These are phyloP conservation scores for Ethmia dodecea DNA, from an alignment of 2,888 invertebrate species.

Conservation along the genomic window DNA sequence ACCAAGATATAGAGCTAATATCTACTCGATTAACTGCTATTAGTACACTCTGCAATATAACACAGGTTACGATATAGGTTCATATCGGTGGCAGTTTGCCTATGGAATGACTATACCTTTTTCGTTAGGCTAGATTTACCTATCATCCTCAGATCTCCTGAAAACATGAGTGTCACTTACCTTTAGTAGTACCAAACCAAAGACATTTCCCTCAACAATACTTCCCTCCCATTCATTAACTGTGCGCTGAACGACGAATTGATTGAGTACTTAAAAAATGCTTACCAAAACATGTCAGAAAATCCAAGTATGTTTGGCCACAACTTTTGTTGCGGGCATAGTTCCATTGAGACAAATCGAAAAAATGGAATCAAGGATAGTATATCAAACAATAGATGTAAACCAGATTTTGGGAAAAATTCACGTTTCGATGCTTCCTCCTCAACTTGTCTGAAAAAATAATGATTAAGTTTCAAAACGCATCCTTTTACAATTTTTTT, in stretches of 20 bases:
- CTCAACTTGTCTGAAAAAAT: slow-evolving; percentile 33
- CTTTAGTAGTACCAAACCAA: no score
- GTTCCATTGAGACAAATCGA: slow-evolving; percentile 24
- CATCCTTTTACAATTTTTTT: no score
- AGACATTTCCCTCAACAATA: no score
- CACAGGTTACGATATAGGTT: background rate
- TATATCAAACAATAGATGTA: slow-evolving; percentile 37
- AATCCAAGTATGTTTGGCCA: slow-evolving; percentile 48
- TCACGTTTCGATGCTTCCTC: slow-evolving; percentile 47
- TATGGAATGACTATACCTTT: no score
- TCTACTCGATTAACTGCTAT: background rate
- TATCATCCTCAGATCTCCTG: no score
- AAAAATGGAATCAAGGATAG: slow-evolving; percentile 43
- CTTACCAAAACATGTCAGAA: slow-evolving; percentile 48
- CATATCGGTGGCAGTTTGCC: background rate
- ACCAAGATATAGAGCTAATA: no score
- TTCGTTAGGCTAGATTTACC: no score
- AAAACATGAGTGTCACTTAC: no score
- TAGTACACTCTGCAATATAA: background rate
- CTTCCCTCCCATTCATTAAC: no score
- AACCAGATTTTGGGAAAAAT: slow-evolving; percentile 42
- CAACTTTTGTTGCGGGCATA: slow-evolving; percentile 27
- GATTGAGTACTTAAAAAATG: no score
- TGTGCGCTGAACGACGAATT: no score
- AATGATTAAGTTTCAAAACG: no score